A percentile compares a stretch with the other conserved stretches of the same genome.
phyloP scores from a whole-genome alignment of 2,113 vertebrate genomes.

The Silurus meridionalis region DNA sequence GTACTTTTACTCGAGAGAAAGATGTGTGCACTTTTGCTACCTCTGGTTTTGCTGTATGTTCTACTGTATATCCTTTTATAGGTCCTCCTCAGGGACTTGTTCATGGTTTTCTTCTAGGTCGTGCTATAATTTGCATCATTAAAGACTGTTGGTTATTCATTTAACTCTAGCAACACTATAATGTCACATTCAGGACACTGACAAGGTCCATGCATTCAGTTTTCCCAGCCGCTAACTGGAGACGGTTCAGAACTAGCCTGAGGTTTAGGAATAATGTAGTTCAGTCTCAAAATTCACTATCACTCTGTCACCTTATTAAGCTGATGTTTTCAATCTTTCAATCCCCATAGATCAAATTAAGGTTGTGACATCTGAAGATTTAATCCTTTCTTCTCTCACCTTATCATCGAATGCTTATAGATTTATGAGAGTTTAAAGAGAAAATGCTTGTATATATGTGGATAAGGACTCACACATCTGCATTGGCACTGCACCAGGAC shows the following conservation, averaged over 20 bases:
- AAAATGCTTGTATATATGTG: conserved; percentile 14
- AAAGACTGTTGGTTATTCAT: not conserved
- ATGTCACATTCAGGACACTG: not conserved
- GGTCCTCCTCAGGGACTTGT: too few species aligned
- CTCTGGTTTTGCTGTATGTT: too few species aligned
- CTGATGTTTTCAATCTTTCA: conserved; percentile 11
- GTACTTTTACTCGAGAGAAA: too few species aligned
- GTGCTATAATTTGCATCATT: not conserved
- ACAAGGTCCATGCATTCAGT: not conserved
- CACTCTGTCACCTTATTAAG: conserved; percentile 19
- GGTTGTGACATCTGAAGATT: conserved; percentile 2
- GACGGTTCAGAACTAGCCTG: not conserved
- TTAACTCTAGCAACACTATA: not conserved
- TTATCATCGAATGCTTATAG: not conserved
- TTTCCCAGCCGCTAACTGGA: not conserved
- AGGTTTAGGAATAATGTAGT: not conserved
- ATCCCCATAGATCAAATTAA: not conserved
- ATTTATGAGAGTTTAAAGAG: conserved; percentile 33
- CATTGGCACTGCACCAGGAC: not conserved
- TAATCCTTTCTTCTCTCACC: not conserved
- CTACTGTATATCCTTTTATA: too few species aligned
- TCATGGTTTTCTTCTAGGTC: too few species aligned
- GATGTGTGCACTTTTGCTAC: too few species aligned
- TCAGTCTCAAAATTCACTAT: not conserved
- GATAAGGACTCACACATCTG: not conserved